Base-by-base conservation (phyloP, 1,140 invertebrate species). In the Proales similis region DNA sequence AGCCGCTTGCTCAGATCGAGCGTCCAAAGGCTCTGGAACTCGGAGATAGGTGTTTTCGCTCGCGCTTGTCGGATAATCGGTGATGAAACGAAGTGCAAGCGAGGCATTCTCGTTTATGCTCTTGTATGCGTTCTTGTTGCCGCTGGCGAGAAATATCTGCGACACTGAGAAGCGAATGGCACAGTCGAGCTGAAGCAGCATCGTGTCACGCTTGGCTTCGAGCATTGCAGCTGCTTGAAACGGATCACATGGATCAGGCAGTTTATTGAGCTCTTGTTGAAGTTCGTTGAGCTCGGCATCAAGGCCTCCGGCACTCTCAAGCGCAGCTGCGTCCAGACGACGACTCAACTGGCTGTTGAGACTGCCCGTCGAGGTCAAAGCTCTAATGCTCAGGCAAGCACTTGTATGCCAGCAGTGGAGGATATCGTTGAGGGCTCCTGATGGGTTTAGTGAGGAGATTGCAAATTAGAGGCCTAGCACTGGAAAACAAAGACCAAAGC, bases 21-120 rank as follows among this genome's bases (percentile, higher is more conserved):
- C 64, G 61, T 76, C 74, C 14, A 76, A 65, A 7, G 74, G 74
- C 64, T 75, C 74, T 4, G 74, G 74, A 1, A 75, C 66, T 48
- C 63, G 67, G 3, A 76, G 49, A 49, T 70, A 67, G 12, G 67
- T 65, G 24, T 67, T 57, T 9, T 66, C 63, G 14, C 72, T 27
- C 7, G 67, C 68, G 3, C 68, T 67, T 14, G 63, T 48, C 63
- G 69, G 67, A 5, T 69, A 66, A 53, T 72, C 74, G 62, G 71
- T 75, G n/a, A 76, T 64, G 12, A 65, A 62, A 19, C 72, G 67
- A 20, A 76, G 63, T 3, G 71, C 70, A 61, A 68, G 68, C 60
- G 72, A 65, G 42, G 71, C 69, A 62, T 72, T 73, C 30, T 66
- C 66, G 33, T 64, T 69, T 5, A 75, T 67, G 70, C 69, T 71